Percentiles rank a stretch among this genome's conserved stretches.
These are phyloP conservation scores for Scaptomyza montana DNA, from an alignment of 1,140 invertebrate species.

Conservation along the genomic window DNA sequence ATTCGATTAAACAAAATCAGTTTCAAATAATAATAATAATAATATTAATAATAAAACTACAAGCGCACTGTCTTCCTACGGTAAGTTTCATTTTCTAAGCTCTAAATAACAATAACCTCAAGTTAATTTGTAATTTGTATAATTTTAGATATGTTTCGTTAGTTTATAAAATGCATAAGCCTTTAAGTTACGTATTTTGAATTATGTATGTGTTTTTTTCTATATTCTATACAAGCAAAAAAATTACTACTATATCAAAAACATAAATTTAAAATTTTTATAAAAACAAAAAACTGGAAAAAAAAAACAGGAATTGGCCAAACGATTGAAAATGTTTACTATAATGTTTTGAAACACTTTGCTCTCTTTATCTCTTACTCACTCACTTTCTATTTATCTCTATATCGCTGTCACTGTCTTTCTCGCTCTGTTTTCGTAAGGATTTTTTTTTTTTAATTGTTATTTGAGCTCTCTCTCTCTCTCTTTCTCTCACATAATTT, in stretches of 20 bases:
- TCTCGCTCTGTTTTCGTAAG: conserved; percentile 38
- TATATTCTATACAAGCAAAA: conserved; percentile 31
- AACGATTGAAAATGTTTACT: conserved; percentile 71
- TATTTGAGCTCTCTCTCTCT: too few species aligned
- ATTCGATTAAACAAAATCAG: conserved; percentile 26
- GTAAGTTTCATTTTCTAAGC: conserved; percentile 78
- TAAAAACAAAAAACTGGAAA: conserved; percentile 54
- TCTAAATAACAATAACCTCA: conserved; percentile 55
- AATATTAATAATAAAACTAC: conserved; percentile 52
- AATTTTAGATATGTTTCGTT: conserved; percentile 28
- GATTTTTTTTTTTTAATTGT: conserved; percentile 18
- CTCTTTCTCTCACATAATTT: conserved; percentile 2
- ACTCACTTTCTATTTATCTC: conserved; percentile 39
- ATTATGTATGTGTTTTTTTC: conserved; percentile 56
- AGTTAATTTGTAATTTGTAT: conserved; percentile 27
- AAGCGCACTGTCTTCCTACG: conserved; percentile 73
- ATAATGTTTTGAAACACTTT: conserved; percentile 61
- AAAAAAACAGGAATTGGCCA: conserved; percentile 83
- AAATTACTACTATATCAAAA: conserved; percentile 29
- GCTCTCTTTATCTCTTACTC: conserved; percentile 48
- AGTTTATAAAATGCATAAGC: conserved; percentile 46
- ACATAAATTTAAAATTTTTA: conserved; percentile 68
- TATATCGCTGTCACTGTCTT: conserved; percentile 48
- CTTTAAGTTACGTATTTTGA: conserved; percentile 60
- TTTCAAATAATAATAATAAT: conserved; percentile 11